phyloP scores from a whole-genome alignment of 1,140 invertebrate genomes.

The Psilanteris sp. region DNA sequence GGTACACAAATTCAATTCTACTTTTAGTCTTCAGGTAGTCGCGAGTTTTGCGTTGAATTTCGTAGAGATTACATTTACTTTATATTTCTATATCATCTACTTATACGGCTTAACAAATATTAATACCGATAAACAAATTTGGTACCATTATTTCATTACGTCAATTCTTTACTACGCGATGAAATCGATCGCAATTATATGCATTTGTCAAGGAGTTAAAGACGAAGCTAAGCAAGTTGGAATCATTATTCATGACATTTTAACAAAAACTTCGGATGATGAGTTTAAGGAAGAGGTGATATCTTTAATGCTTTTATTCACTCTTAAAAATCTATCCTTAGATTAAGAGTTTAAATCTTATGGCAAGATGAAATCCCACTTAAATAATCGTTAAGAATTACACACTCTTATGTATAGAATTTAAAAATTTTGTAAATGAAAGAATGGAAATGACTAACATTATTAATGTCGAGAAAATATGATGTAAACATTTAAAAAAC shows the following conservation, averaged over 20 bases:
- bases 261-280: constrained; percentile 63
- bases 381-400: too few relatives aligned
- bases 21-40: constrained; percentile 67
- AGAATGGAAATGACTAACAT: too few relatives aligned
- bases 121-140: constrained; percentile 59
- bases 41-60: constrained; percentile 66
- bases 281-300: constrained; percentile 71
- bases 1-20: constrained; percentile 66
- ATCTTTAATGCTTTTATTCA: neutral
- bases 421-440: too few relatives aligned
- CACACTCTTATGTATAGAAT: too few relatives aligned
- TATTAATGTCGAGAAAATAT: too few relatives aligned
- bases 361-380: too few relatives aligned
- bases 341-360: too few relatives aligned
- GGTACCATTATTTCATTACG: constrained; percentile 61
- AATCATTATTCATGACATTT: constrained; percentile 65
- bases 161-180: constrained; percentile 59
- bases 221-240: constrained; percentile 65
- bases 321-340: too few relatives aligned
- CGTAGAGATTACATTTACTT: constrained; percentile 68
- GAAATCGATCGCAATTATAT: constrained; percentile 65
- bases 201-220: constrained; percentile 68
- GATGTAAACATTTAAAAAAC: too few relatives aligned
- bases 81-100: constrained; percentile 72
- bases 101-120: neutral